Conservation (phyloP, 2,888 invertebrate genomes). For the Romanomermis culicivorax region DNA sequence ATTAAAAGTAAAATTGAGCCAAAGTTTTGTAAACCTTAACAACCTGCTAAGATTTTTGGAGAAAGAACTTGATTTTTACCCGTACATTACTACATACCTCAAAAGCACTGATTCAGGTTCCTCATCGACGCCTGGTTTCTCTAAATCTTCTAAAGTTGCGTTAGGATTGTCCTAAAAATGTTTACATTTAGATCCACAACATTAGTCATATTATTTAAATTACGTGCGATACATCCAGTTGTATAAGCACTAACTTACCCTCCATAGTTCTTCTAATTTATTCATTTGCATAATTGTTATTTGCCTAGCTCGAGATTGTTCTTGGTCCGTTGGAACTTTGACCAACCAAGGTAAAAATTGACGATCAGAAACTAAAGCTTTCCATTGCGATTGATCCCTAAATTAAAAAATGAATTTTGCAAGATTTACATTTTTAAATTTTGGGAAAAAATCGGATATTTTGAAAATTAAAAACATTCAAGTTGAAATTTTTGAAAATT, state of each 20-base stretch:
- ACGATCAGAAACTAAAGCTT: constrained; percentile 84
- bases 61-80: too few species aligned
- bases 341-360: constrained; percentile 90
- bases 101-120: constrained; percentile 72
- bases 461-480: too few species aligned
- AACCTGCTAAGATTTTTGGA: background rate
- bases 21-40: constrained; percentile 2
- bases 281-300: constrained; percentile 92
- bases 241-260: too few species aligned
- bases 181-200: constrained; percentile 6
- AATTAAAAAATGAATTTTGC: constrained; percentile 31
- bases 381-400: constrained; percentile 86
- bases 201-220: constrained; percentile 1
- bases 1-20: background rate
- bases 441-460: too few species aligned
- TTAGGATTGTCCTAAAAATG: constrained; percentile 57
- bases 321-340: constrained; percentile 87
- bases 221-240: too few species aligned
- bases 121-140: constrained; percentile 90
- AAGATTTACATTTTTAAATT: constrained; percentile 1
- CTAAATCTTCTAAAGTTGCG: constrained; percentile 89
- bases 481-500: too few species aligned
- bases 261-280: constrained; percentile 93
- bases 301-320: constrained; percentile 80
- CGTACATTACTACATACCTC: constrained; percentile 27